phyloP scores from a whole-genome alignment of 2,113 vertebrate genomes.

The Paedocypris sp. region DNA sequence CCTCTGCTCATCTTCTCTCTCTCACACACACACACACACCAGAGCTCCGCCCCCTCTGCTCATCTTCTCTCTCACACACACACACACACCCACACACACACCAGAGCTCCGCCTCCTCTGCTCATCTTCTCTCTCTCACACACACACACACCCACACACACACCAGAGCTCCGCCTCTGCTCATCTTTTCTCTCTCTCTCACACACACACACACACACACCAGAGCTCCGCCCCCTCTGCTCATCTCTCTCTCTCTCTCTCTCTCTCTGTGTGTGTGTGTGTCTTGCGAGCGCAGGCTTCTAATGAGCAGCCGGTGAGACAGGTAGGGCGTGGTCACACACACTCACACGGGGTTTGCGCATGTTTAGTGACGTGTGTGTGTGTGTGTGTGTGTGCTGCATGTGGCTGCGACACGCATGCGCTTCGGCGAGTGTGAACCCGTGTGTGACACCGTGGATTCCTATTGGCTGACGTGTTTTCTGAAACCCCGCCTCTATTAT shows the following conservation, averaged over 20 bases:
- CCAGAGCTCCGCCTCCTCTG: no score
- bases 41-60: conserved; percentile 5
- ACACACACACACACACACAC: neutral
- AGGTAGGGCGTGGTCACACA: conserved; percentile 33
- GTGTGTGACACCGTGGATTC: no score
- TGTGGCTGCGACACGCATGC: no score
- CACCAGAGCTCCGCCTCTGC: no score
- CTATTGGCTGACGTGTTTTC: no score
- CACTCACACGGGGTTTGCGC: conserved; percentile 41
- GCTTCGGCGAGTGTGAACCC: no score
- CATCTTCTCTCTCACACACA: neutral
- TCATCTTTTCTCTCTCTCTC: no score
- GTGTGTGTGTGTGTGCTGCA: no score
- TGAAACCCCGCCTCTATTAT: no score
- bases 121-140: no score
- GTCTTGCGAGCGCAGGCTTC: conserved; percentile 29
- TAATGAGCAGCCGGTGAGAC: conserved; percentile 36
- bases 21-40: neutral
- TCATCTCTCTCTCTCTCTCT: neutral
- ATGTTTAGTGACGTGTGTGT: conserved; percentile 36
- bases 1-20: neutral
- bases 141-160: no score
- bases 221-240: neutral
- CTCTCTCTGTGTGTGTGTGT: conserved; percentile 11
- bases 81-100: no score